These are phyloP conservation scores for Drosophila tsacasi DNA, from an alignment of 1,140 invertebrate species.

Conservation along the genomic window DNA sequence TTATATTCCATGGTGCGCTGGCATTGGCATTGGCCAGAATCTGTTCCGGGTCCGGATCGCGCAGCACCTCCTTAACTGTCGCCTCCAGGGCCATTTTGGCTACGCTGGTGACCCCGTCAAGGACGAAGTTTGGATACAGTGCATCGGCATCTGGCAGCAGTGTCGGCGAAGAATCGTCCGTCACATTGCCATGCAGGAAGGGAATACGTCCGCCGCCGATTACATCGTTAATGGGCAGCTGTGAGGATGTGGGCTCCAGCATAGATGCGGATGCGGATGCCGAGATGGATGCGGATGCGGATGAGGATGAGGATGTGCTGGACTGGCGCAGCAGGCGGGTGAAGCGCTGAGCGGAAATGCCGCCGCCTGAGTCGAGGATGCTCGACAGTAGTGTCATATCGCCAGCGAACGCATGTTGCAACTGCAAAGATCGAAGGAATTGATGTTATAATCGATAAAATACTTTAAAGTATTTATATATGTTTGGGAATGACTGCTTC, in stretches of 20 bases:
- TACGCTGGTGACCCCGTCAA: slow-evolving; percentile 45
- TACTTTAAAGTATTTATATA: not conserved
- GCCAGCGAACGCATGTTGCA: slow-evolving; percentile 23
- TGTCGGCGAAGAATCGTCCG: not conserved
- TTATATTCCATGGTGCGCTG: slow-evolving; percentile 46
- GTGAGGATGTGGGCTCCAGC: slow-evolving; percentile 40
- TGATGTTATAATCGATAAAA: not conserved
- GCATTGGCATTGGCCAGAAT: not conserved
- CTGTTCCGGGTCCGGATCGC: slow-evolving; percentile 13
- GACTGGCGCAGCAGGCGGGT: slow-evolving; percentile 24
- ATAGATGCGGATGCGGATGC: slow-evolving; percentile 7
- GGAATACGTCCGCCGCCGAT: slow-evolving; percentile 16
- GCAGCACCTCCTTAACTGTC: slow-evolving; percentile 19
- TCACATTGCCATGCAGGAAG: slow-evolving; percentile 18
- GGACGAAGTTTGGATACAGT: slow-evolving; percentile 11
- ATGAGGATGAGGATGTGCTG: slow-evolving; percentile 11
- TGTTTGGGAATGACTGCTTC: no score
- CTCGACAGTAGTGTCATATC: slow-evolving; percentile 40
- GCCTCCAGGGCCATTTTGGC: slow-evolving; percentile 38
- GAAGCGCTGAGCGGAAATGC: slow-evolving; percentile 24
- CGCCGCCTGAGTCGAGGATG: slow-evolving; percentile 22
- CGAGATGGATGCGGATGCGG: not conserved
- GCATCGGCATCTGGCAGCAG: not conserved
- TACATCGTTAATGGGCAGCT: slow-evolving; percentile 3
- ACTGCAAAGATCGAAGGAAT: not conserved